Evolutionary conservation across 2,888 invertebrate species (phyloP).

Genomic region (Xylophagus ater): DNA sequence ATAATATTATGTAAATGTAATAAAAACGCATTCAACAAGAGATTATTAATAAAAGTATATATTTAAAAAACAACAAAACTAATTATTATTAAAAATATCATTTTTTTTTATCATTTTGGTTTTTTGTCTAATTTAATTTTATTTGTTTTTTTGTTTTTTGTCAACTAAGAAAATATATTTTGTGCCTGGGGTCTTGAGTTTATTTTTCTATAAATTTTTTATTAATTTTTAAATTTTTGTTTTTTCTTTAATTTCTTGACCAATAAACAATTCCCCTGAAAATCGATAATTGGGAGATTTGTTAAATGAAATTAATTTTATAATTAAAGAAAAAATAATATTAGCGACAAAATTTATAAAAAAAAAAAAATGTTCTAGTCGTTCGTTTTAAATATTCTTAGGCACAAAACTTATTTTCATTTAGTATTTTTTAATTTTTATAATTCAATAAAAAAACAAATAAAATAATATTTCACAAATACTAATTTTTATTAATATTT

Average conservation of each 20-base stretch:
- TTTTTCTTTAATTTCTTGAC: too few relatives aligned
- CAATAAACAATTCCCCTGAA: too few relatives aligned
- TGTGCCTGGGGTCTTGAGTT: constrained; percentile 16
- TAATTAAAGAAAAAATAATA: constrained; percentile 7
- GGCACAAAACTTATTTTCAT: constrained; percentile 17
- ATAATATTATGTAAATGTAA: too few relatives aligned
- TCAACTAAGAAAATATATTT: constrained; percentile 15
- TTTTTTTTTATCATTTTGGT: constrained; percentile 11
- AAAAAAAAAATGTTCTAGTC: too few relatives aligned
- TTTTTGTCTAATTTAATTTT: constrained; percentile 7
- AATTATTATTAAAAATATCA: constrained; percentile 9
- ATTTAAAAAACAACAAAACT: constrained; percentile 10
- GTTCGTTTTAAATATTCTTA: too few relatives aligned
- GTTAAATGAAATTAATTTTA: too few relatives aligned
- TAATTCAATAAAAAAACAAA: constrained; percentile 1
- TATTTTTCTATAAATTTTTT: too few relatives aligned
- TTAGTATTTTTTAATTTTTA: constrained; percentile 5
- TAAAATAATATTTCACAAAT: constrained; percentile 4
- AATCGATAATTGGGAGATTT: too few relatives aligned
- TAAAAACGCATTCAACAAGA: constrained; percentile 13
- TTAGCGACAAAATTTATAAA: constrained; percentile 15
- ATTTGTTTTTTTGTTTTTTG: constrained; percentile 15
- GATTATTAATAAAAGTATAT: constrained; percentile 14
- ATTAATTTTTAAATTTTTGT: too few relatives aligned
- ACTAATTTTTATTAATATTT: too few relatives aligned